phyloP scores from a whole-genome alignment of 2,113 vertebrate species.

The Orientallactaga bullata region DNA sequence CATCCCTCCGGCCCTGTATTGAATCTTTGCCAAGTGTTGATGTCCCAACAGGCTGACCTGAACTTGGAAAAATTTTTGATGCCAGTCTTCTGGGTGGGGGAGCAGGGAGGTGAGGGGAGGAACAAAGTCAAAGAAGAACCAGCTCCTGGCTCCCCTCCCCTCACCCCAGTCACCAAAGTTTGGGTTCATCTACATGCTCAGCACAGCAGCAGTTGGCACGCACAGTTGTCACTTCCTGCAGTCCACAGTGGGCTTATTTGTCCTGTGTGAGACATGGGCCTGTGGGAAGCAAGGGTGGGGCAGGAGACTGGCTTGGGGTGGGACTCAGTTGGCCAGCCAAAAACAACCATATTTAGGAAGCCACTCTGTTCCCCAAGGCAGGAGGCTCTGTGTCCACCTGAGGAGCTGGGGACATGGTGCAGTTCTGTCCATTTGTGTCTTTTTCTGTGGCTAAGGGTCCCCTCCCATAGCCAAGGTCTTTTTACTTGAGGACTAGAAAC shows the following conservation, averaged over 20 bases:
- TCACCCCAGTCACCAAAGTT: too few relatives aligned
- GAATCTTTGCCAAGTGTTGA: background rate
- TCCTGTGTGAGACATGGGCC: background rate
- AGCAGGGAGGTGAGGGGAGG: background rate
- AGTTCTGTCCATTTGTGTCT: background rate
- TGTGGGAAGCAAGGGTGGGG: background rate
- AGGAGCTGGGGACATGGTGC: background rate
- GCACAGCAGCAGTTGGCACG: fast-evolving
- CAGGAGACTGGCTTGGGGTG: background rate
- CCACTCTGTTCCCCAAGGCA: background rate
- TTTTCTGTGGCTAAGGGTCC: background rate
- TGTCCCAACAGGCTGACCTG: background rate
- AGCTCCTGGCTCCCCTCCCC: too few relatives aligned
- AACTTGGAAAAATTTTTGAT: background rate
- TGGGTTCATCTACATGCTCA: background rate
- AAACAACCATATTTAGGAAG: background rate
- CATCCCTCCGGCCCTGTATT: background rate
- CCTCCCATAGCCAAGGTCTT: background rate
- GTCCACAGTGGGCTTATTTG: background rate
- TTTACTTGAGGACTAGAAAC: background rate
- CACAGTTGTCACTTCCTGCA: background rate
- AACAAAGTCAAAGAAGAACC: too few relatives aligned
- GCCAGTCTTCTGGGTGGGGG: background rate
- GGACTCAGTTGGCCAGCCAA: background rate
- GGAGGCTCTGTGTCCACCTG: background rate